Conservation (phyloP, 2,888 invertebrate species). For the Cryptocheilus praepositus region DNA sequence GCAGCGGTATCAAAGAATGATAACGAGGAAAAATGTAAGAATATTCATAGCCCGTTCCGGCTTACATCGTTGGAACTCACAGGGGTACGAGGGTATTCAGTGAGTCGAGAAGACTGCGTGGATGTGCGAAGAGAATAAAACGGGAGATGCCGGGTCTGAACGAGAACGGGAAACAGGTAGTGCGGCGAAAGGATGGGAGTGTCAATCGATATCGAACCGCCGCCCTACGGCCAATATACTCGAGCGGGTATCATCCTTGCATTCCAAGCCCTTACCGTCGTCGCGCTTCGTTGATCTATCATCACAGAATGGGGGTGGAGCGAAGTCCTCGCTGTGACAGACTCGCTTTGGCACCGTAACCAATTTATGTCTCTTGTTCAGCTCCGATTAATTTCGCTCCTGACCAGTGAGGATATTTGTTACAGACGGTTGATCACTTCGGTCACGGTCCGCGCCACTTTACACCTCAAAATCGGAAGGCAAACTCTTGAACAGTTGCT, state of each 20-base stretch:
- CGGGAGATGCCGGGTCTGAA: background rate
- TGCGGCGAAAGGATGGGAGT: slow-evolving; percentile 6
- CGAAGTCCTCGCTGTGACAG: no score
- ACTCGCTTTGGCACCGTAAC: slow-evolving; percentile 39
- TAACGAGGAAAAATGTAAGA: slow-evolving; percentile 43
- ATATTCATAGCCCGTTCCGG: slow-evolving; percentile 22
- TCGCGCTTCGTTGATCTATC: slow-evolving; percentile 55
- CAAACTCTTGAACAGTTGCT: background rate
- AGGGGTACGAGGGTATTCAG: slow-evolving; percentile 38
- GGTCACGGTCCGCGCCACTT: background rate
- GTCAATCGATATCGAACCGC: slow-evolving; percentile 47
- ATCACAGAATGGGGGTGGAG: slow-evolving; percentile 26
- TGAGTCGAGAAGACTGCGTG: slow-evolving; percentile 42
- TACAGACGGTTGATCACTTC: slow-evolving; percentile 16
- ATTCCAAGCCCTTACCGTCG: slow-evolving; percentile 44
- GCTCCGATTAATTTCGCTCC: background rate
- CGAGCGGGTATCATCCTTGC: slow-evolving; percentile 44
- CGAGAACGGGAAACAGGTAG: background rate
- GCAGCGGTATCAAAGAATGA: slow-evolving; percentile 33
- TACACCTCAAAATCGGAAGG: background rate
- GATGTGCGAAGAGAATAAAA: slow-evolving; percentile 17
- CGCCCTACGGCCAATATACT: slow-evolving; percentile 25
- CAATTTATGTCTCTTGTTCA: slow-evolving; percentile 33
- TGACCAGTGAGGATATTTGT: slow-evolving; percentile 22
- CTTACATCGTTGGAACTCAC: slow-evolving; percentile 30